Evolutionary conservation across 2,113 vertebrate genomes (phyloP).

Genomic region (Bubalus kerabau): DNA sequence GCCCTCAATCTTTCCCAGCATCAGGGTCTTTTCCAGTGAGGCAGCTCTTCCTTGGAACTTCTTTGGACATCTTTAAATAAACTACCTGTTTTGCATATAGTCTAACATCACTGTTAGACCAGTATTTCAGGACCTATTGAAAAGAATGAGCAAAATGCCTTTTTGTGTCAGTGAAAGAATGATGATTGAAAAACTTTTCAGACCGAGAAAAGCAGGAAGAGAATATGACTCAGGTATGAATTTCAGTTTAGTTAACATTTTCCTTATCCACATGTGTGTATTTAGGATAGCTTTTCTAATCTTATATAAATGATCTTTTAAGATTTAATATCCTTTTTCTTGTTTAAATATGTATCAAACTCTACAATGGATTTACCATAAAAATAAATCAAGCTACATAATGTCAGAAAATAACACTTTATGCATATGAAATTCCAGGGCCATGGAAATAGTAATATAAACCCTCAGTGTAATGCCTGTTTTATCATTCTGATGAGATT

Average conservation of each 20-base stretch:
- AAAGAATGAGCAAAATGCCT: not conserved
- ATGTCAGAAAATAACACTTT: slow-evolving; percentile 43
- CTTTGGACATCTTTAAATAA: not conserved
- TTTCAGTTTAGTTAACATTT: slow-evolving; percentile 39
- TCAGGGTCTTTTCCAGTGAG: not conserved
- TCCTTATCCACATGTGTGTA: not conserved
- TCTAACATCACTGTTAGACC: not conserved
- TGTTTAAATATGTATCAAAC: slow-evolving; percentile 55
- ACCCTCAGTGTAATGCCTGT: not conserved
- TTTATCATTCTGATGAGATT: not conserved
- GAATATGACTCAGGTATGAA: not conserved
- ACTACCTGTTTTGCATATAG: not conserved
- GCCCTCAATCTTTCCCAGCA: not conserved
- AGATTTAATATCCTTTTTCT: slow-evolving; percentile 65
- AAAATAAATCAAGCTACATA: slow-evolving; percentile 44
- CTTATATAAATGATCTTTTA: slow-evolving; percentile 66
- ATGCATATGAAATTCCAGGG: not conserved
- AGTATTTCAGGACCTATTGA: not conserved
- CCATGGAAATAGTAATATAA: not conserved
- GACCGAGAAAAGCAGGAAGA: not conserved
- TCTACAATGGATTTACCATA: slow-evolving; percentile 34
- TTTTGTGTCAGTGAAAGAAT: not conserved
- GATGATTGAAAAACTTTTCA: not conserved
- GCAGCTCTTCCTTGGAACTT: not conserved
- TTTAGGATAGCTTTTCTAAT: slow-evolving; percentile 36